A percentile compares a stretch with the other conserved stretches of the same genome.
Conservation (phyloP, 2,888 invertebrate genomes). For the Agonopterix arenella region DNA sequence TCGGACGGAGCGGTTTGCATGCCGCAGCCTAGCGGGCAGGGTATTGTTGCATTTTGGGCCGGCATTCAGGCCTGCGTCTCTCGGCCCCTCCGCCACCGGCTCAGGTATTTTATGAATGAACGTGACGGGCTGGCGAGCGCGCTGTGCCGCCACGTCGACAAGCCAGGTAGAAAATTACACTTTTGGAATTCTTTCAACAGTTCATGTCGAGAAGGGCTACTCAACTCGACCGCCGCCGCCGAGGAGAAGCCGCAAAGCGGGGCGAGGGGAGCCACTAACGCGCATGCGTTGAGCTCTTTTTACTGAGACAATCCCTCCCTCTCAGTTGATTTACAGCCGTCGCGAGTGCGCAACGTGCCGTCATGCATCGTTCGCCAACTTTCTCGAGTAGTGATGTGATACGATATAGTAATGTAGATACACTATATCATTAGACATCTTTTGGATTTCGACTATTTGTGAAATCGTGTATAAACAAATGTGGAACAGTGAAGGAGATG, state of each 20-base stretch:
- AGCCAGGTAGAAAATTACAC: constrained; percentile 73
- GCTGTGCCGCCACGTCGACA: constrained; percentile 55
- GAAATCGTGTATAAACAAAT: constrained; percentile 20
- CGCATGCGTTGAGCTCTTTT: constrained; percentile 69
- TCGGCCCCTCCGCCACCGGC: constrained; percentile 13
- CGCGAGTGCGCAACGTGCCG: constrained; percentile 69
- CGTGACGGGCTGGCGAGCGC: constrained; percentile 62
- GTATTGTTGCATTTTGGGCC: constrained; percentile 33
- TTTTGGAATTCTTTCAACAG: constrained; percentile 72
- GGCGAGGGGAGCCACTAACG: constrained; percentile 56
- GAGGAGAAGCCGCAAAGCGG: constrained; percentile 73
- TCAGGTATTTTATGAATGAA: constrained; percentile 75
- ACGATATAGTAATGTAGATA: constrained; percentile 56
- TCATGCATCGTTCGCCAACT: constrained; percentile 79
- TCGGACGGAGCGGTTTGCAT: constrained; percentile 48
- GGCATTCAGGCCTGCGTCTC: constrained; percentile 12
- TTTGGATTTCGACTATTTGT: constrained; percentile 31
- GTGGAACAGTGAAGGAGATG: constrained; percentile 37
- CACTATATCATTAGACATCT: constrained; percentile 32
- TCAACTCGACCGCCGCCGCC: constrained; percentile 56
- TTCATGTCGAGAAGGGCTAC: constrained; percentile 63
- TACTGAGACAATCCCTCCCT: constrained; percentile 63
- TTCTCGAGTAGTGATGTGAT: constrained; percentile 76
- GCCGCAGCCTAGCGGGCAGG: constrained; percentile 37
- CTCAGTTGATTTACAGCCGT: constrained; percentile 65